These are phyloP conservation scores for Encarsia formosa DNA, from an alignment of 2,888 invertebrate species.

Conservation along the genomic window DNA sequence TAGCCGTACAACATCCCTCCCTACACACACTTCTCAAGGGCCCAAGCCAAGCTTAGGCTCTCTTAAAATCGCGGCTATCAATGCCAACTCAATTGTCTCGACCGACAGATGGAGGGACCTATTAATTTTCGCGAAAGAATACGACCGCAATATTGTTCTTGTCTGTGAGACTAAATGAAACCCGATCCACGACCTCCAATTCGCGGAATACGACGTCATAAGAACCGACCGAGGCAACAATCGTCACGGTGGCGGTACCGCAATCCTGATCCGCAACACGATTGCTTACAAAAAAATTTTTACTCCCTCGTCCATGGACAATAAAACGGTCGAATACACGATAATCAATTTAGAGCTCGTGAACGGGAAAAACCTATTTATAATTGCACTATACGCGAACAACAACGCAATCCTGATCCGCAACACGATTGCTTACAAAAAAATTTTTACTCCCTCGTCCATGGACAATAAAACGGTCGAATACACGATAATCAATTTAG, in stretches of 20 bases:
- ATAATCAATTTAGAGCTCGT: constrained; percentile 7
- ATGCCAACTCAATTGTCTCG: too few relatives aligned
- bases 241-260: constrained; percentile 20
- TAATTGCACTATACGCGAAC: constrained; percentile 21
- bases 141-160: constrained; percentile 15
- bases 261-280: constrained; percentile 13
- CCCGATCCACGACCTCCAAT: constrained; percentile 4
- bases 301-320: neutral
- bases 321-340: neutral
- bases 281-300: neutral
- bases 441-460: too few relatives aligned
- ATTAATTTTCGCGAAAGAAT: too few relatives aligned
- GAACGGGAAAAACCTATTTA: constrained; percentile 4
- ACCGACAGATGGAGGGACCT: too few relatives aligned
- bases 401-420: too few relatives aligned
- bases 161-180: constrained; percentile 24
- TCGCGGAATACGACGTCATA: constrained; percentile 13
- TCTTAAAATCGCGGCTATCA: too few relatives aligned
- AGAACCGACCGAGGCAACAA: constrained; percentile 12
- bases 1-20: too few relatives aligned
- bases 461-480: too few relatives aligned
- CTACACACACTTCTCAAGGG: too few relatives aligned
- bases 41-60: too few relatives aligned
- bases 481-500: too few relatives aligned
- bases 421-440: too few relatives aligned